Evolutionary conservation across 2,113 vertebrate genomes (phyloP).

Genomic region (Macaca fascicularis): T2T-MFA8v1.1 NC_088380.1:98503001-98503500

Average conservation of each 20-base stretch:
- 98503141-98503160: neutral
- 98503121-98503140: neutral
- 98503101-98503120: neutral
- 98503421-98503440: neutral
- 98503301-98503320: neutral
- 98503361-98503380: neutral
- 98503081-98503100: neutral
- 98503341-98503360: conserved; percentile 3
- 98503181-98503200: neutral
- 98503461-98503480: neutral
- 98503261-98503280: neutral
- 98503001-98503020: neutral
- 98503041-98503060: neutral
- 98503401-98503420: neutral
- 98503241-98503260: conserved; percentile 7
- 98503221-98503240: conserved; percentile 6
- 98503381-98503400: conserved; percentile 37
- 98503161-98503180: neutral
- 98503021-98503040: neutral
- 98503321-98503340: neutral
- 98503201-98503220: neutral
- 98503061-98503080: neutral
- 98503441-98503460: neutral
- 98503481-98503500: neutral
- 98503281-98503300: neutral